Percentiles rank a stretch among this genome's conserved stretches.
Conservation (phyloP, 1,140 invertebrate genomes). For the Cydia pomonella region DNA sequence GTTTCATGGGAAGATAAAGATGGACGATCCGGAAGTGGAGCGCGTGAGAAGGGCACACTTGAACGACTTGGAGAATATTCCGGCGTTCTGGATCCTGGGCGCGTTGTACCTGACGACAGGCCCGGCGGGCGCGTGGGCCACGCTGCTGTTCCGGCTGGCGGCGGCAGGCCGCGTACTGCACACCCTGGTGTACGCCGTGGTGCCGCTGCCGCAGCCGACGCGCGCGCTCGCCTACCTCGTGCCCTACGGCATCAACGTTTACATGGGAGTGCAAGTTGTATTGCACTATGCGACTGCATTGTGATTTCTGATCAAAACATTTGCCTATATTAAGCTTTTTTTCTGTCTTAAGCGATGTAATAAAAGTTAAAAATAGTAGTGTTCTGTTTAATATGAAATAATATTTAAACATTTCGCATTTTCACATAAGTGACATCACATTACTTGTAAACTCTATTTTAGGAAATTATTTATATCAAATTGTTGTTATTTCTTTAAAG, state of each 20-base stretch:
- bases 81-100: slow-evolving; percentile 82
- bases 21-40: slow-evolving; percentile 77
- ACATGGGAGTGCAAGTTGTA: slow-evolving; percentile 51
- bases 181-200: slow-evolving; percentile 83
- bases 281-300: slow-evolving; percentile 46
- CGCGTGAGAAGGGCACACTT: slow-evolving; percentile 82
- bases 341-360: no score
- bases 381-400: no score
- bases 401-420: no score
- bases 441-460: no score
- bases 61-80: slow-evolving; percentile 87
- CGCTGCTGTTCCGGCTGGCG: slow-evolving; percentile 81
- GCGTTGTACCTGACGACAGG: slow-evolving; percentile 82
- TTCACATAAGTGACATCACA: no score
- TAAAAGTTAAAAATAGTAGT: no score
- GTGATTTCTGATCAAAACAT: slow-evolving; percentile 35
- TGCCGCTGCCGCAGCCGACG: slow-evolving; percentile 82
- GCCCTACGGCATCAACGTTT: slow-evolving; percentile 44
- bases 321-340: neutral
- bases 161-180: slow-evolving; percentile 81
- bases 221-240: slow-evolving; percentile 76
- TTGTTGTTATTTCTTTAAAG: no score
- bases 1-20: slow-evolving; percentile 68
- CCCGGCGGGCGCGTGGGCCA: slow-evolving; percentile 77
- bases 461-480: no score